Conservation (phyloP, 2,113 vertebrate species). For the Passer montanus region DNA sequence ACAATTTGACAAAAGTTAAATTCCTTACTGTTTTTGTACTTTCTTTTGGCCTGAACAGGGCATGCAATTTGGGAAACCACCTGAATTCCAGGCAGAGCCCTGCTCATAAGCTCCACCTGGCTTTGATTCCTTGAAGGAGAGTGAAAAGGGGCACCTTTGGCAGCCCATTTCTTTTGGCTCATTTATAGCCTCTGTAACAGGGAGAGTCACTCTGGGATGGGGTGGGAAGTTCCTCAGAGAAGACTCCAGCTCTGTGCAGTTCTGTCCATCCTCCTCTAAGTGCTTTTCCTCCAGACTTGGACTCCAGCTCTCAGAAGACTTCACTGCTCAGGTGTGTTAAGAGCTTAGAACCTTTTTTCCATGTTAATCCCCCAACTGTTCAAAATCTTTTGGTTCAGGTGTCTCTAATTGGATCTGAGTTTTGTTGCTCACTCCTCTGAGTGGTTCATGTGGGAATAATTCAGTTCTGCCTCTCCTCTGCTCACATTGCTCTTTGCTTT, state of each 20-base stretch:
- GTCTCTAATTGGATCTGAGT: not conserved
- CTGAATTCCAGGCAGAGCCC: not conserved
- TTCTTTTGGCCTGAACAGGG: not conserved
- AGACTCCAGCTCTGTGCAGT: not conserved
- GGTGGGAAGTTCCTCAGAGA: not conserved
- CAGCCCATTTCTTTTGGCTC: not conserved
- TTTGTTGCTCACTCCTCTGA: not conserved
- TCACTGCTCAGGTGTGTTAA: not conserved
- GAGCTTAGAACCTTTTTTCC: not conserved
- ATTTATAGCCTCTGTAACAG: not conserved
- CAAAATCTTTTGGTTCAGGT: not conserved
- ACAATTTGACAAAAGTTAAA: not conserved
- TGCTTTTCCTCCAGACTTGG: not conserved
- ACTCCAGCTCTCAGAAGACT: not conserved
- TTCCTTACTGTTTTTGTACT: not conserved
- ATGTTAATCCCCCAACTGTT: not conserved
- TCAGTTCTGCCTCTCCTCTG: not conserved
- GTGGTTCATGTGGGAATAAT: slow-evolving; percentile 9
- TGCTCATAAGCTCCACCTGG: not conserved
- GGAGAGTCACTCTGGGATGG: not conserved
- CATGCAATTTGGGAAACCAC: not conserved
- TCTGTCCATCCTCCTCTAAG: not conserved
- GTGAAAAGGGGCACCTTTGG: not conserved
- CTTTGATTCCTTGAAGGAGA: not conserved
- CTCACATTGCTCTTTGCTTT: not conserved